phyloP scores from a whole-genome alignment of 1,140 invertebrate genomes.

The Acromyrmex heyeri region DNA sequence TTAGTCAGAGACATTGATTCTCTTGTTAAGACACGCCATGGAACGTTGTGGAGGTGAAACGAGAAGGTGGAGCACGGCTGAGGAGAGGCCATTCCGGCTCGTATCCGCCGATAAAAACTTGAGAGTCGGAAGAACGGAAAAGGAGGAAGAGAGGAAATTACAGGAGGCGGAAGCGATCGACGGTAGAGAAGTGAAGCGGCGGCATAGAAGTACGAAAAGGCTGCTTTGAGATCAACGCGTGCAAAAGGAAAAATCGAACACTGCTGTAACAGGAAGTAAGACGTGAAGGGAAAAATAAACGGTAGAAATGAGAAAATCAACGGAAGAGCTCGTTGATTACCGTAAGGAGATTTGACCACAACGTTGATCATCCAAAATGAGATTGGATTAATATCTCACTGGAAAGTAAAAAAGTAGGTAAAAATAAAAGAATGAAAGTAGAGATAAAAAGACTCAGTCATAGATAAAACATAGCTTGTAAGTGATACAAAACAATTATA shows the following conservation, averaged over 20 bases:
- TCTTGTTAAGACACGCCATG: slow-evolving; percentile 51
- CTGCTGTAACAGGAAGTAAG: slow-evolving; percentile 23
- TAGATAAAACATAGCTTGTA: background rate
- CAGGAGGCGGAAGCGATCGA: slow-evolving; percentile 20
- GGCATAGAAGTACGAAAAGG: slow-evolving; percentile 47
- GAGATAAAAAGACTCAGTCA: background rate
- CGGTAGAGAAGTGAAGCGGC: background rate
- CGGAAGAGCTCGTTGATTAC: slow-evolving; percentile 49
- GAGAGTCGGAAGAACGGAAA: slow-evolving; percentile 46
- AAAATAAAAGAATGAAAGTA: background rate
- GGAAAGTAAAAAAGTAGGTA: slow-evolving; percentile 1
- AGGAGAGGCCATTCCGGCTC: slow-evolving; percentile 30
- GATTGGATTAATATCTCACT: background rate
- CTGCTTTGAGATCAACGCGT: slow-evolving; percentile 32
- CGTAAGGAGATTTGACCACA: slow-evolving; percentile 65
- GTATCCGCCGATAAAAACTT: slow-evolving; percentile 53
- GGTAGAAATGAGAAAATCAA: slow-evolving; percentile 34
- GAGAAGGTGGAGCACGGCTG: slow-evolving; percentile 36
- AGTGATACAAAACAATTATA: background rate
- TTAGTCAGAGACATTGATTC: slow-evolving; percentile 64
- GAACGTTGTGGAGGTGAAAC: slow-evolving; percentile 34
- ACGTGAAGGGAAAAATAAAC: slow-evolving; percentile 36
- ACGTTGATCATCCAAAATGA: slow-evolving; percentile 60
- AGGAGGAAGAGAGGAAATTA: slow-evolving; percentile 42
- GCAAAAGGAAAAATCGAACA: slow-evolving; percentile 38